Evolutionary conservation across 2,797 vertebrate genomes (phyloP), one percentile per base, ranked within the genome.

Genomic region (Notoglanidium macrostoma): DNA sequence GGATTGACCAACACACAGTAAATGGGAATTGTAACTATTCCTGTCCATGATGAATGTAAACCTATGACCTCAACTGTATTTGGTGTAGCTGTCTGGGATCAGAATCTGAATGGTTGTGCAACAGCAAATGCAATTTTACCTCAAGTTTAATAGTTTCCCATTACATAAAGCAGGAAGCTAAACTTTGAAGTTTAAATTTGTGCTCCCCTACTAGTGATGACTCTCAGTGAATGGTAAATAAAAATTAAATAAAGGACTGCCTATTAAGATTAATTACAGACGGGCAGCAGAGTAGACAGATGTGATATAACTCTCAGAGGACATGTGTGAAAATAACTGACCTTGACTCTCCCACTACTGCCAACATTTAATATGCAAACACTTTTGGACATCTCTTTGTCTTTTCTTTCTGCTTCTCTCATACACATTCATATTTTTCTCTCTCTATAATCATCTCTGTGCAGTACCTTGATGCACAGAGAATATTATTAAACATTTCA

Each of bases 231-330:
- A 83, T 82, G 82, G 3, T 72, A 87, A 90, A 88, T 79, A 3
- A n/a, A 10, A 90, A 85, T 91, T 15, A 89, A 84, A 78, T 85
- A 86, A 89, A 68, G 89, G 65, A 26, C 85, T 88, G 91, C 11
- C 46, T 35, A 88, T 70, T 63, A 90, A 76, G 74, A 92, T 91
- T 92, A 93, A 92, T 91, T 59, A 76, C 72, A 73, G 88, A 86
- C 44, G 87, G 29, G 82, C 84, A 65, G 79, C 63, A 59, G 57
- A 85, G 85, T 80, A 74, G 88, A 90, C 90, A 90, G 90, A 87
- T 90, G 90, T 89, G 88, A 70, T 84, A 88, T 87, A 79, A 76
- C 76, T 89, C 90, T 89, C 90, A 80, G 87, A 87, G 90, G 88
- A 90, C 78, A 63, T 59, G 76, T 85, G 83, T 40, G 68, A 81